Evolutionary conservation across 2,113 vertebrate genomes (phyloP).

Genomic region (Glareola pratincola): DNA sequence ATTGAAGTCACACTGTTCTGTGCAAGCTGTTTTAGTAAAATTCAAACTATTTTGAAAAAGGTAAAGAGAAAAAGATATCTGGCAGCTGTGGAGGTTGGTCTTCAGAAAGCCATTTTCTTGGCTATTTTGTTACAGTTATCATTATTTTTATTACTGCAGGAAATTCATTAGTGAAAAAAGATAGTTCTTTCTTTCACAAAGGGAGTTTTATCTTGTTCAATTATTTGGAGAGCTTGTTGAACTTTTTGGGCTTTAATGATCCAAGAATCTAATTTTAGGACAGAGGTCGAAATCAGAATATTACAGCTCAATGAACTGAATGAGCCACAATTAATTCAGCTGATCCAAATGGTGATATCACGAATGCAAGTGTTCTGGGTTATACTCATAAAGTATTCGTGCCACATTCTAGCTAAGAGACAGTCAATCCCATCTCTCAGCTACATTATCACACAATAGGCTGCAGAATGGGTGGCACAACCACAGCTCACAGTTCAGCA

Average conservation of each 20-base stretch:
- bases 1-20: not conserved
- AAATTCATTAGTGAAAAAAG: not conserved
- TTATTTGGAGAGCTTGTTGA: not conserved
- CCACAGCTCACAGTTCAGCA: not conserved
- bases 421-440: not conserved
- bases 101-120: not conserved
- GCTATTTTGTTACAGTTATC: not conserved
- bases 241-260: not conserved
- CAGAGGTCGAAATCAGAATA: not conserved
- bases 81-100: not conserved
- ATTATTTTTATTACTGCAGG: not conserved
- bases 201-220: not conserved
- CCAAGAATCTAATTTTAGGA: not conserved
- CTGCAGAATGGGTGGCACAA: not conserved
- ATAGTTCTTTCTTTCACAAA: not conserved
- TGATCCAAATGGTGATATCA: not conserved
- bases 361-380: not conserved
- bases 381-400: not conserved
- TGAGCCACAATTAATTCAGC: not conserved
- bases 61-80: not conserved
- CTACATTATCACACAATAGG: fast-evolving
- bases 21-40: not conserved
- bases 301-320: not conserved
- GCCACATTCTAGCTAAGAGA: not conserved
- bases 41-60: not conserved